Evolutionary conservation across 35 echinoderm and acorn worm genomes (phyloP).

Genomic region (Chiridota heheva): DNA sequence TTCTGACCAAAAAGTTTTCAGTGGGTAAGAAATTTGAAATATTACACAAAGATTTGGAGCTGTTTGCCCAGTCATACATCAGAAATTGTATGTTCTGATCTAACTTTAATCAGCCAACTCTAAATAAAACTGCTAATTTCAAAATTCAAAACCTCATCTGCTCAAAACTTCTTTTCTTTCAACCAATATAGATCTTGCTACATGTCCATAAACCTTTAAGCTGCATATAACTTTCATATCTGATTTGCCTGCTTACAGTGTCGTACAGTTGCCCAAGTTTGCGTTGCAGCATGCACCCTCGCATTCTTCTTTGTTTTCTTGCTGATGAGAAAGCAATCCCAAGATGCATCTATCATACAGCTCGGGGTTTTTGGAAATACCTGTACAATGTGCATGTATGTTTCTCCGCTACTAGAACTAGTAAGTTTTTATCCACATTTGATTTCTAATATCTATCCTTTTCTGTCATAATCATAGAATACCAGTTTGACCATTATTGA

Average conservation of each 20-base stretch:
- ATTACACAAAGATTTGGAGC: too few relatives aligned
- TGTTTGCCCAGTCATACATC: too few relatives aligned
- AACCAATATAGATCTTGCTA: too few relatives aligned
- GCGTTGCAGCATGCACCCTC: constrained; percentile 2
- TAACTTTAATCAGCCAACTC: too few relatives aligned
- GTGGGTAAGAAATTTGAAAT: too few relatives aligned
- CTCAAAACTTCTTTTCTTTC: too few relatives aligned
- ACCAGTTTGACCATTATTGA: not conserved
- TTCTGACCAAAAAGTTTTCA: too few relatives aligned
- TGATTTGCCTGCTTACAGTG: not conserved
- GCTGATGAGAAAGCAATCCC: not conserved
- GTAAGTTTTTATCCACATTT: constrained; percentile 8
- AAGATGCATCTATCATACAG: constrained; percentile 1
- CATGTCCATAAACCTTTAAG: not conserved
- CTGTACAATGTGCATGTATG: constrained; percentile 31
- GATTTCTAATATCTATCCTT: not conserved
- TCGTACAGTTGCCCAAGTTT: not conserved
- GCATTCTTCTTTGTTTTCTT: constrained; percentile 11
- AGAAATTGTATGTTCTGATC: too few relatives aligned
- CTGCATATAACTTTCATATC: not conserved
- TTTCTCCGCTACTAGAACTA: constrained; percentile 29
- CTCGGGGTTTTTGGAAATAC: constrained; percentile 10
- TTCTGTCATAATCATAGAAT: not conserved
- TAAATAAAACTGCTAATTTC: too few relatives aligned
- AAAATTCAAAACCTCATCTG: too few relatives aligned